Base-by-base conservation (phyloP, 2,888 invertebrate species). In the Diarsia brunnea region DNA sequence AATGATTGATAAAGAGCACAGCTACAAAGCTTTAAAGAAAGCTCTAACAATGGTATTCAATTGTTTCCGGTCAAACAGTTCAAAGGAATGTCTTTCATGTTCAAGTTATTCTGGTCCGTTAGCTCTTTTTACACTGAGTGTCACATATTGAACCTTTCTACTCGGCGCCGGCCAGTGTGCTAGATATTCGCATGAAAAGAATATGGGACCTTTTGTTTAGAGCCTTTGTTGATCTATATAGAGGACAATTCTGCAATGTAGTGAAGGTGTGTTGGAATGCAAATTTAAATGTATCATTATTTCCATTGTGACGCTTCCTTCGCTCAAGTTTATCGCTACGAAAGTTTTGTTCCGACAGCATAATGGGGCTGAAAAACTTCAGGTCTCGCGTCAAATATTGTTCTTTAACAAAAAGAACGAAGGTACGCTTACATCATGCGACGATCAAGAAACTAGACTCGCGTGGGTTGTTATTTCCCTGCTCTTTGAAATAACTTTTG, bases 141-240 rank as follows among this genome's bases (percentile, higher is more conserved):
- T 84, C 75, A 79, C 64, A 66, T 80, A 83, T 87, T 81, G 73
- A 77, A 73, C 65, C 67, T 73, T 77, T 81, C 69, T 78, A 64
- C 69, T 65, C 68, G 55, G 63, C 11, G 55, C 64, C 78, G 78
- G 81, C 87, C 90, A 90, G 84, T 89, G 91, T 89, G 85, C 90
- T 84, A 91, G 88, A 92, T 90, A 86, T 79, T 88, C 73, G 69
- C 75, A 75, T 89, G 90, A 91, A 92, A 91, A 89, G 89, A 92
- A 90, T 88, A 87, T 16, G 63, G 11, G 69, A 69, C 75, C 78
- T 78, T 81, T 76, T 81, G 74, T 84, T 83, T 67, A 4, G 51
- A 70, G 27, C 70, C 66, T n/a, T 45, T 79, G 64, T 63, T 31
- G 31, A 58, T 38, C 8, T 51, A 45, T 21, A 61, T n/a, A 21